Conservation (phyloP, 2,888 invertebrate genomes). For the Siphonodentalium dalli region DNA sequence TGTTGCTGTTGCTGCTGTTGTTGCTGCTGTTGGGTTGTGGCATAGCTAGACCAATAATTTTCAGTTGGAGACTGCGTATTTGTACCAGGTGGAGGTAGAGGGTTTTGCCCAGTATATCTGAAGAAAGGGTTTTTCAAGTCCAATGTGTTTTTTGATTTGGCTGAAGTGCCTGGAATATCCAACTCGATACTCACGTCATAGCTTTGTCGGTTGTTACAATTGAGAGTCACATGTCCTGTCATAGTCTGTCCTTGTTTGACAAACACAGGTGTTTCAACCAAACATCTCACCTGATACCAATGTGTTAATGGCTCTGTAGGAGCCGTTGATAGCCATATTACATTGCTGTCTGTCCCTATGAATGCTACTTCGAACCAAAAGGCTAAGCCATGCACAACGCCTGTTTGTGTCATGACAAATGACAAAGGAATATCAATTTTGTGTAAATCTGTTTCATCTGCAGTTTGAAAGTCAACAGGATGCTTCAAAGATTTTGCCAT, state of each 20-base stretch:
- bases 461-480: constrained; percentile 90
- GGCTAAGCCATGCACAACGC: constrained; percentile 94
- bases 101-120: constrained; percentile 71
- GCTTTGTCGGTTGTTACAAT: constrained; percentile 95
- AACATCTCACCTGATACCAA: constrained; percentile 98
- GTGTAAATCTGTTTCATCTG: constrained; percentile 92
- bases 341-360: constrained; percentile 77
- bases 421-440: constrained; percentile 93
- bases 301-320: constrained; percentile 98
- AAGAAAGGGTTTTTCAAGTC: constrained; percentile 99
- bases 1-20: too few relatives aligned
- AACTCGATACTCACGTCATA: constrained; percentile 98
- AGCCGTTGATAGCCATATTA: constrained; percentile 96
- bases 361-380: constrained; percentile 99
- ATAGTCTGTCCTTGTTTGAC: constrained; percentile 92
- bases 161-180: constrained; percentile 84
- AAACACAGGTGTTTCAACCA: constrained; percentile 91
- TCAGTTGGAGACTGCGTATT: constrained; percentile 92
- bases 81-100: constrained; percentile 91
- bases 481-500: constrained; percentile 92
- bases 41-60: constrained; percentile 58
- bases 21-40: too few relatives aligned
- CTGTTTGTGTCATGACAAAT: constrained; percentile 89
- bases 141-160: constrained; percentile 85
- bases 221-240: constrained; percentile 84